phyloP scores from a whole-genome alignment of 2,113 vertebrate genomes.

The Austrofundulus limnaeus region DNA sequence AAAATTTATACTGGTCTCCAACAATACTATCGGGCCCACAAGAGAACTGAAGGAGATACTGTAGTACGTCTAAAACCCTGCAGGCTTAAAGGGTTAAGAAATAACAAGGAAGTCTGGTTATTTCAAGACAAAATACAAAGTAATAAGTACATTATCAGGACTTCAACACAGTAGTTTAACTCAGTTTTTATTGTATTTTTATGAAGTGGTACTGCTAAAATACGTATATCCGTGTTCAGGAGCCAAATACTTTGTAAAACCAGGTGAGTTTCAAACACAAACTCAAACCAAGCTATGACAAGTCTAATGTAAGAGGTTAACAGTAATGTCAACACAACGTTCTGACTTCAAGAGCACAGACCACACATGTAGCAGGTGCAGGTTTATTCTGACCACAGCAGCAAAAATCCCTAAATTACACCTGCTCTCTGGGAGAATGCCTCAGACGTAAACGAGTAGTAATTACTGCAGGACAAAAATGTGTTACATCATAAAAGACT shows the following conservation, averaged over 20 bases:
- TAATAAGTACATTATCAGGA: too few relatives aligned
- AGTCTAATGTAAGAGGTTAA: not conserved
- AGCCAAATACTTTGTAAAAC: too few relatives aligned
- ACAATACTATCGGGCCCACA: too few relatives aligned
- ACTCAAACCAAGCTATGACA: not conserved
- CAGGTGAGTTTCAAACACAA: slow-evolving; percentile 5
- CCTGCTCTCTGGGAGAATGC: slow-evolving; percentile 35
- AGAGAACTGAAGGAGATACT: too few relatives aligned
- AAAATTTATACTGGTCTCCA: too few relatives aligned
- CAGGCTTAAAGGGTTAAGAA: too few relatives aligned
- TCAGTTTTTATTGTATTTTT: too few relatives aligned
- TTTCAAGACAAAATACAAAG: too few relatives aligned
- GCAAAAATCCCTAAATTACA: slow-evolving; percentile 49
- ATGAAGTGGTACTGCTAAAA: too few relatives aligned
- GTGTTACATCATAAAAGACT: slow-evolving; percentile 24
- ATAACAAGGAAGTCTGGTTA: not conserved
- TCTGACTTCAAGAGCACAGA: slow-evolving; percentile 6
- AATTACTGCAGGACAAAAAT: slow-evolving; percentile 41
- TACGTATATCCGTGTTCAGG: too few relatives aligned
- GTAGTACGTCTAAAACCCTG: too few relatives aligned
- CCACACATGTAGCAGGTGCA: slow-evolving; percentile 23
- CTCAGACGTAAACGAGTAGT: slow-evolving; percentile 11
- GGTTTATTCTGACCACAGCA: slow-evolving; percentile 1
- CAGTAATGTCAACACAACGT: slow-evolving; percentile 10
- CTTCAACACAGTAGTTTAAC: too few relatives aligned